phyloP scores from a whole-genome alignment of 1,140 invertebrate species.

The Araneus ventricosus region DNA sequence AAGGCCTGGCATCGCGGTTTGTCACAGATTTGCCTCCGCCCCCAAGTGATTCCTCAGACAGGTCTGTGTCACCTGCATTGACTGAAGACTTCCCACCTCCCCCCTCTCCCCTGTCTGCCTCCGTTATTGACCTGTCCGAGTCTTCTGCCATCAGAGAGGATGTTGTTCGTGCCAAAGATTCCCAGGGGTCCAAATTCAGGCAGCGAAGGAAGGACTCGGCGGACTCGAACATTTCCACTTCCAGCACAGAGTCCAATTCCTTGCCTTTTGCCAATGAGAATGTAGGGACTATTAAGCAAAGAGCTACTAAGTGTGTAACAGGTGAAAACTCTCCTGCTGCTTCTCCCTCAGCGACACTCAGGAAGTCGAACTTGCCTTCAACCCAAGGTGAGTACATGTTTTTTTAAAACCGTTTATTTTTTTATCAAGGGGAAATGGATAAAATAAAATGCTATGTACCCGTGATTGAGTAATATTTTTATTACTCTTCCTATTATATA shows the following conservation, averaged over 20 bases:
- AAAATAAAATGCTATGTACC: too few species aligned
- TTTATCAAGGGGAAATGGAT: too few species aligned
- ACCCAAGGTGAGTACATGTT: slow-evolving; percentile 57
- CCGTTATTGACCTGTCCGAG: slow-evolving; percentile 74
- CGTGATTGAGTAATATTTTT: too few species aligned
- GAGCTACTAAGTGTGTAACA: slow-evolving; percentile 82
- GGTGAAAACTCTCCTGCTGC: slow-evolving; percentile 74
- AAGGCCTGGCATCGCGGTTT: slow-evolving; percentile 81
- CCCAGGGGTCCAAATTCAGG: slow-evolving; percentile 60
- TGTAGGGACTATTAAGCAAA: slow-evolving; percentile 96
- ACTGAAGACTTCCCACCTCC: slow-evolving; percentile 81
- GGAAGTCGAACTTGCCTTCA: slow-evolving; percentile 56
- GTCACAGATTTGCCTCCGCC: slow-evolving; percentile 76
- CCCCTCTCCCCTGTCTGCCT: slow-evolving; percentile 80
- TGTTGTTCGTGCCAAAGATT: slow-evolving; percentile 74
- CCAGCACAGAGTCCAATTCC: slow-evolving; percentile 96
- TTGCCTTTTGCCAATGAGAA: slow-evolving; percentile 99
- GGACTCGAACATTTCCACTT: slow-evolving; percentile 87
- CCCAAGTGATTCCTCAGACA: slow-evolving; percentile 74
- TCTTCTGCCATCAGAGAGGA: slow-evolving; percentile 67
- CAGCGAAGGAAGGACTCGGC: slow-evolving; percentile 76
- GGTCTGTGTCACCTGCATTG: slow-evolving; percentile 76
- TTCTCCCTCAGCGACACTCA: slow-evolving; percentile 72
- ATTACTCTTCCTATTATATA: too few species aligned
- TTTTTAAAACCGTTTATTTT: neutral